Base-by-base conservation (phyloP, 2,113 vertebrate genomes). In the Catharus minimus region DNA sequence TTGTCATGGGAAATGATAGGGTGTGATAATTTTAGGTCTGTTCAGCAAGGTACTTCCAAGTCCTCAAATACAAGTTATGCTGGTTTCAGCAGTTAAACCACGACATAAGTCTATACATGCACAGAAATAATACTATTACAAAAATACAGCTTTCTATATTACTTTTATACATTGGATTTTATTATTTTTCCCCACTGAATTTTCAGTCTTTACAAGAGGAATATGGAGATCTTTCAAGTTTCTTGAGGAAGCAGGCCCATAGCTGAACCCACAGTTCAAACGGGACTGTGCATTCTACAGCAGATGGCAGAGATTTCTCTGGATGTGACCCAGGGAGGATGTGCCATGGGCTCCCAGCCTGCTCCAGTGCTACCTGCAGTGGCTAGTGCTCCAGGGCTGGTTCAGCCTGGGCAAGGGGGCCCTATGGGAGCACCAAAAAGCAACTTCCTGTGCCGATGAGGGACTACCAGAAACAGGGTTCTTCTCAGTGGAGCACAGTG, bases 311-410 rank as follows among this genome's bases (percentile, higher is more conserved):
- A 75, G 19, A 36, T 8, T 38, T 38, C 46, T 1, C 2, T n/a
- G 13, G 32, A 49, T 0, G 0, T 1, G 11, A 66, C 9, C 13
- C 46, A 23, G 0, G 1, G 13, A 46, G 17, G 57, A 27, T 19
- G 30, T 0, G 4, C 38, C 28, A 14, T 5, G 0, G 15, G 13
- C 19, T 67, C 18, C 43, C 56, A 61, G 50, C 11, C 46, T 32
- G 50, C 26, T 33, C 38, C 27, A 21, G 9, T 0, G 2, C 55
- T 47, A 17, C 11, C 11, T 1, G 3, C 44, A 9, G 27, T 3
- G 5, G 32, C 26, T 67, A 6, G 3, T 41, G 6, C 39, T 62
- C 5, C 7, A 28, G 23, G 6, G 11, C 20, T 74, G 13, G 1
- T 23, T 61, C 50, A 53, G 15, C 22, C 6, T 38, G 36, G n/a